Evolutionary conservation across 2,797 vertebrate species (phyloP).

Genomic region (Cephalopachus bancanus): DNA sequence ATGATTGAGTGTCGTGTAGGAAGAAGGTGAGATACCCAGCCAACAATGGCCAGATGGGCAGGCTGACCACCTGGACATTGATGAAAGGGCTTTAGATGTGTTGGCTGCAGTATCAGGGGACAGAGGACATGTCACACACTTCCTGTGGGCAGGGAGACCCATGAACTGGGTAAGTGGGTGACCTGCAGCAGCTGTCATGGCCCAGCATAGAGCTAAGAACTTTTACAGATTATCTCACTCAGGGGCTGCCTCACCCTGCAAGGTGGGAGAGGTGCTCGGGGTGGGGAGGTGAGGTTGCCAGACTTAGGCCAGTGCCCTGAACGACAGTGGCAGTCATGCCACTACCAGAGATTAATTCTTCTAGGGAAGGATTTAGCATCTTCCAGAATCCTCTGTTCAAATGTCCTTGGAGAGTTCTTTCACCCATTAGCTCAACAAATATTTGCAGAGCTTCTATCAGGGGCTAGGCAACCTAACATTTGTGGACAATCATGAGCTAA

Average conservation of each 20-base stretch:
- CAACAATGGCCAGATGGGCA: background rate
- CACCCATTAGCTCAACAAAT: background rate
- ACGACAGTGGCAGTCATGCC: background rate
- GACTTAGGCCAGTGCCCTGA: background rate
- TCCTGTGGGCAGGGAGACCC: background rate
- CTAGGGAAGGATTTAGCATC: background rate
- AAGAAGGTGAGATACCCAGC: background rate
- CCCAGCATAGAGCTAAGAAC: background rate
- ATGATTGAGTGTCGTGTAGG: background rate
- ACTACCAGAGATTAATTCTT: background rate
- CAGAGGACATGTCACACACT: background rate
- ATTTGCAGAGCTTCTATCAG: background rate
- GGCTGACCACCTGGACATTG: background rate
- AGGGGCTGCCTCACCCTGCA: background rate
- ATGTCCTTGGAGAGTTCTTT: background rate
- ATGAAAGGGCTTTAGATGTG: background rate
- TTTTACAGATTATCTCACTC: background rate
- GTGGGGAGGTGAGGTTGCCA: rapidly evolving
- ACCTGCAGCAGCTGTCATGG: background rate
- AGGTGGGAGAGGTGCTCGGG: background rate
- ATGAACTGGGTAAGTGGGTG: background rate
- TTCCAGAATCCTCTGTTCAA: background rate
- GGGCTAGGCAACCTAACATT: background rate
- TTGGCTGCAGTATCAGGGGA: background rate
- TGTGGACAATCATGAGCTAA: background rate